These are phyloP conservation scores for Rhabdomys dilectus DNA, from an alignment of 2,113 vertebrate genomes.

Conservation along the genomic window DNA sequence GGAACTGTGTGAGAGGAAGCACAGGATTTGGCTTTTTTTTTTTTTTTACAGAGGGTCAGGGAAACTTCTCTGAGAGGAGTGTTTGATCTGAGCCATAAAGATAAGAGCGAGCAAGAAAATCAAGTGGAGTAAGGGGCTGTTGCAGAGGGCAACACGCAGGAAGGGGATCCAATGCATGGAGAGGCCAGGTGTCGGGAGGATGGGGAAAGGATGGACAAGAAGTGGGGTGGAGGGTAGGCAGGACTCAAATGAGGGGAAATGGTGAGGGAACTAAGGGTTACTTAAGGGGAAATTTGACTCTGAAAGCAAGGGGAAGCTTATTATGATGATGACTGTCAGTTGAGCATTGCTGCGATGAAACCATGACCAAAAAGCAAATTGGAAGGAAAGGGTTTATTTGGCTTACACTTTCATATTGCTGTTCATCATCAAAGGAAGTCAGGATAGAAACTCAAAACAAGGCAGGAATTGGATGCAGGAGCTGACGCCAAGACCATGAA, in stretches of 20 bases:
- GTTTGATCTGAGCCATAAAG: background rate
- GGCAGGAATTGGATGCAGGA: background rate
- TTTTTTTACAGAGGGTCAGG: background rate
- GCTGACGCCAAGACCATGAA: background rate
- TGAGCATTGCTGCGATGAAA: background rate
- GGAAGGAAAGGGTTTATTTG: background rate
- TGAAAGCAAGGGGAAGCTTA: background rate
- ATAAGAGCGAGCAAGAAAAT: background rate
- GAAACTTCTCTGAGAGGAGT: background rate
- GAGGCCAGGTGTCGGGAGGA: background rate
- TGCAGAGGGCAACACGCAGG: background rate
- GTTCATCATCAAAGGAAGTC: background rate
- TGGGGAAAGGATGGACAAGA: background rate
- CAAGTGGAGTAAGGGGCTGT: background rate
- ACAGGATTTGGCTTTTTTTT: background rate
- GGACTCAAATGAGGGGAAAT: background rate
- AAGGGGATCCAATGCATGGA: background rate
- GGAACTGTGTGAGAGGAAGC: background rate
- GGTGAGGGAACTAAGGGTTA: fast-evolving
- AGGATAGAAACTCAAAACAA: background rate
- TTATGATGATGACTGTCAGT: background rate
- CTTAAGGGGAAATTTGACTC: background rate
- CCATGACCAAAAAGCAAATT: background rate
- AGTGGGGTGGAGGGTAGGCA: background rate
- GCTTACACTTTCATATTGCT: background rate